Evolutionary conservation across 2,113 vertebrate genomes (phyloP).

Genomic region (Butorides virescens): DNA sequence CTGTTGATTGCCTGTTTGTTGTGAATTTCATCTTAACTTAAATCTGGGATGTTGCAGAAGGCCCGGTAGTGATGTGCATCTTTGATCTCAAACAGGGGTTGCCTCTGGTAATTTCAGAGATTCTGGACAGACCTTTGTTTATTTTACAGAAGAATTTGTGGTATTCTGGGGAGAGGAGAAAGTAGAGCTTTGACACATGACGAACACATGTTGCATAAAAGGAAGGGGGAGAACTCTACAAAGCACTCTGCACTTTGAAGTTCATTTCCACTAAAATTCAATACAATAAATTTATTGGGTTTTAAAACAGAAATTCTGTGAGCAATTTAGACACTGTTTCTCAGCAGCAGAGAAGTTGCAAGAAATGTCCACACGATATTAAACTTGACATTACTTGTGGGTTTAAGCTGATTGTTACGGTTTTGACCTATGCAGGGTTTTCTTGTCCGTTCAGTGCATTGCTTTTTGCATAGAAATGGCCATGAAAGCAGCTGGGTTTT

Average conservation of each 20-base stretch:
- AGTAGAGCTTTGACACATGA: conserved; percentile 33
- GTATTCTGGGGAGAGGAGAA: conserved; percentile 65
- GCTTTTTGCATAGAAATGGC: neutral
- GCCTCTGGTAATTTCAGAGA: conserved; percentile 59
- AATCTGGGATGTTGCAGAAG: conserved; percentile 41
- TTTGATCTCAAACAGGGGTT: conserved; percentile 63
- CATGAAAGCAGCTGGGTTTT: neutral
- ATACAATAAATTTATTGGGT: neutral
- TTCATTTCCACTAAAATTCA: neutral
- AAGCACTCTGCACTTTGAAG: neutral
- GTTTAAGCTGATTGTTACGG: neutral
- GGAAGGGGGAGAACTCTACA: neutral
- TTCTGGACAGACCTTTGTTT: conserved; percentile 65
- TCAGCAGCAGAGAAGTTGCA: neutral
- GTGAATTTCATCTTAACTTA: conserved; percentile 52
- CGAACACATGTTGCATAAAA: neutral
- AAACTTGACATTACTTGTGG: neutral
- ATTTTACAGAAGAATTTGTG: conserved; percentile 75
- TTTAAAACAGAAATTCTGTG: neutral
- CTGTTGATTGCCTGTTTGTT: conserved; percentile 7
- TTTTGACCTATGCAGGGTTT: neutral
- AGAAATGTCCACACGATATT: rapidly evolving
- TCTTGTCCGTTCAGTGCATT: neutral
- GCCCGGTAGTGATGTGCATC: conserved; percentile 40
- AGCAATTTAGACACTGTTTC: neutral